Percentiles rank a stretch among this genome's conserved stretches.
phyloP scores from a whole-genome alignment of 2,797 vertebrate genomes.

The Melanitta fusca region DNA sequence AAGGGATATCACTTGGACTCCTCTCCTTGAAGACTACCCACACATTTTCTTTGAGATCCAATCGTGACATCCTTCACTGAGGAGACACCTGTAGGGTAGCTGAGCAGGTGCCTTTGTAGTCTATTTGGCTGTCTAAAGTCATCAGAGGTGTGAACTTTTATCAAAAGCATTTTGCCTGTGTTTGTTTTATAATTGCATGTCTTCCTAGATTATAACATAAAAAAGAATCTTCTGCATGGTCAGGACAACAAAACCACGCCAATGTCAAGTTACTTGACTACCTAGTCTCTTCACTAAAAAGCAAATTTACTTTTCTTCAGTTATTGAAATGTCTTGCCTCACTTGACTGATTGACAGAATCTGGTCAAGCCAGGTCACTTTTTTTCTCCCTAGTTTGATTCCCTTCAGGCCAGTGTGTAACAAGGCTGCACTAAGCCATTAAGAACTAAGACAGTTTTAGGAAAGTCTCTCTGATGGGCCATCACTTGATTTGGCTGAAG shows the following conservation, averaged over 20 bases:
- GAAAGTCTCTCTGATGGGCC: background rate
- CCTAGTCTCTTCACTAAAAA: background rate
- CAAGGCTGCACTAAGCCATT: background rate
- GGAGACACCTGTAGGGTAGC: background rate
- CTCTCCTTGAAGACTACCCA: conserved; percentile 49
- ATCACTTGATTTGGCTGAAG: background rate
- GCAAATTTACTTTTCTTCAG: background rate
- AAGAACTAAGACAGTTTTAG: background rate
- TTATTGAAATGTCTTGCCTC: background rate
- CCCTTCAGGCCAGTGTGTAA: background rate
- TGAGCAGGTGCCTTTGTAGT: conserved; percentile 38
- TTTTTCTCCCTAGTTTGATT: background rate
- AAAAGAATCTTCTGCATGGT: background rate
- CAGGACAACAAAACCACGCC: background rate
- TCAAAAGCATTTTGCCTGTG: background rate
- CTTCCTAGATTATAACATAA: background rate
- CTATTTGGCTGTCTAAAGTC: background rate
- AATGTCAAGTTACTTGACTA: background rate
- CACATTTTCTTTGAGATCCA: conserved; percentile 47
- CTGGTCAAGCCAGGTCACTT: background rate
- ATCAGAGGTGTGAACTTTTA: background rate
- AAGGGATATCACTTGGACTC: background rate
- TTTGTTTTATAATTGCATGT: background rate
- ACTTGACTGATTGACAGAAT: background rate
- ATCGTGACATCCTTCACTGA: conserved; percentile 15